Conservation (phyloP, 2,888 invertebrate genomes). For the Eucriotettix oculatus region DNA sequence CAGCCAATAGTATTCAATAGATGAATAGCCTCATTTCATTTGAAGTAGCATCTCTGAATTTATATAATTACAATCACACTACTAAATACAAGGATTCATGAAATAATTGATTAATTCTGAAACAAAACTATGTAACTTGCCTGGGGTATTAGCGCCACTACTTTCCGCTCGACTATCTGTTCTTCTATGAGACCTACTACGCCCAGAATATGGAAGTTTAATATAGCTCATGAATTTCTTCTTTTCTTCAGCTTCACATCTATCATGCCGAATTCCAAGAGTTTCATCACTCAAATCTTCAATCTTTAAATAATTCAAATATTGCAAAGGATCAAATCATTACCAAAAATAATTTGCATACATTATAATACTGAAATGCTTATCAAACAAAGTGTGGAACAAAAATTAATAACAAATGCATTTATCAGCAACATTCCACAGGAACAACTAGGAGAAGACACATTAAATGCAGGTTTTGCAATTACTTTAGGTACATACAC, state of each 20-base stretch:
- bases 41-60: too few relatives aligned
- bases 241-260: conserved; percentile 64
- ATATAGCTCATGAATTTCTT: conserved; percentile 49
- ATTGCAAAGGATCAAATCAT: background rate
- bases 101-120: background rate
- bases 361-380: too few relatives aligned
- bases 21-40: too few relatives aligned
- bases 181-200: conserved; percentile 38
- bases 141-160: conserved; percentile 57
- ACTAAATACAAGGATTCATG: background rate
- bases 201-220: conserved; percentile 24
- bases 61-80: too few relatives aligned
- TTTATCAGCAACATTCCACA: too few relatives aligned
- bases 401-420: too few relatives aligned
- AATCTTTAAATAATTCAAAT: conserved; percentile 23
- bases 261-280: conserved; percentile 52
- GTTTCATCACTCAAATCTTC: conserved; percentile 71
- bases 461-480: too few relatives aligned
- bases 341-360: too few relatives aligned
- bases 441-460: too few relatives aligned
- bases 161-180: conserved; percentile 50
- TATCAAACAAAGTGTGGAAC: too few relatives aligned
- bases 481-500: too few relatives aligned
- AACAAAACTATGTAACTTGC: conserved; percentile 15
- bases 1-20: too few relatives aligned